These are phyloP conservation scores for Hirudo medicinalis DNA, from an alignment of 1,140 invertebrate genomes.

Conservation along the genomic window DNA sequence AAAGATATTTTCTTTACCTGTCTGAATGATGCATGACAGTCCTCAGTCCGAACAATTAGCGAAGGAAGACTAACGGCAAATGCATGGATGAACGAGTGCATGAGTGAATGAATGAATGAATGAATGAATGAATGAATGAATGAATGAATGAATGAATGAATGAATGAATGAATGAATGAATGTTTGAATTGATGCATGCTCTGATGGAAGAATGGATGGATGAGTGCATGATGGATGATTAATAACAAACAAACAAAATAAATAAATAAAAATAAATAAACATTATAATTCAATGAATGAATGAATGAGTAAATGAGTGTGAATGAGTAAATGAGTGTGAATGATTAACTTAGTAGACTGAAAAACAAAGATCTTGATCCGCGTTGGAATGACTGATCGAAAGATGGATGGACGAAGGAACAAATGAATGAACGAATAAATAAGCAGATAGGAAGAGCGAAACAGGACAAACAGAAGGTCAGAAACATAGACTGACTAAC, in stretches of 20 bases:
- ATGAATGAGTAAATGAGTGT: constrained; percentile 1
- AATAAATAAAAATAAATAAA: background rate
- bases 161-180: constrained; percentile 18
- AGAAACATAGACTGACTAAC: background rate
- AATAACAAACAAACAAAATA: too few species aligned
- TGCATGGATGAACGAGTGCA: background rate
- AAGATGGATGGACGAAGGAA: constrained; percentile 1
- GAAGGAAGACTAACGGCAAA: too few species aligned
- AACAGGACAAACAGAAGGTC: background rate
- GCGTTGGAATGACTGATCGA: background rate
- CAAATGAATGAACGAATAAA: constrained; percentile 11
- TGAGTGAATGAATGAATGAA: constrained; percentile 8
- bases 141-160: constrained; percentile 13
- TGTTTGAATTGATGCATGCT: background rate
- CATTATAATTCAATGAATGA: background rate
- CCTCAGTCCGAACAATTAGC: too few species aligned
- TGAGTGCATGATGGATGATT: background rate
- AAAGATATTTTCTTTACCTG: too few species aligned
- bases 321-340: too few species aligned
- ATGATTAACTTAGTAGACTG: background rate
- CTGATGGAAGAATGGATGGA: background rate
- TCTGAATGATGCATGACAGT: too few species aligned
- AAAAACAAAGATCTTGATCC: background rate
- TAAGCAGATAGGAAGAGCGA: background rate
- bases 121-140: constrained; percentile 14